Base-by-base conservation (phyloP, 2,113 vertebrate species). In the Spilogale gracilis region DNA sequence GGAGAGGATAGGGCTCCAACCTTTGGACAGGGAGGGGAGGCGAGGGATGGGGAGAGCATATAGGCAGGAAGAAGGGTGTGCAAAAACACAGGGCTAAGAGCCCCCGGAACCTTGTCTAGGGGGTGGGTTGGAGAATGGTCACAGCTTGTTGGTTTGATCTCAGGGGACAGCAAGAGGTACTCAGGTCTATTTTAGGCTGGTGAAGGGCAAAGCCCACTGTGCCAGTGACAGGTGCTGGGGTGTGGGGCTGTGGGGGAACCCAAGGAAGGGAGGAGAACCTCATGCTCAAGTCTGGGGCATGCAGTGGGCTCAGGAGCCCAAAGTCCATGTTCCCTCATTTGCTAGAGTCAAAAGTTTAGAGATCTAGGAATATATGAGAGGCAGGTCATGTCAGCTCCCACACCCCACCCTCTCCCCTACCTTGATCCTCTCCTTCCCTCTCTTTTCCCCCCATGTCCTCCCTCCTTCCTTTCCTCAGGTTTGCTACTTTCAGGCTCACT, bases 21-120 rank as follows among this genome's bases (percentile, higher is more conserved):
- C 38, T 38, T 38, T 38, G 38, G 38, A 38, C 38, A 38, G 38
- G 38, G 38, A 38, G 38, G 3, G n/a, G 25, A 3, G 11, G 6
- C 4, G 1, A 23, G 58, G 50, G 17, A 2, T 0, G 0, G n/a
- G 61, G n/a, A 16, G 20, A 60, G 45, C 80, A 63, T 3, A 4
- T 1, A 4, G 50, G 65, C 69, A 56, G 27, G 21, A 63, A 43
- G 21, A 17, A 38, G 52, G 2, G 9, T 1, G 9, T 52, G 8
- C 48, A 67, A 76, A 82, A 76, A 14, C 16, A 67, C 13, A 25
- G 6, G 0, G 7, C 58, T 17, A 56, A 21, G 52, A 32, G 50
- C n/a, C 45, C 10, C 6, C 0, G 18, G 11, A 54, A 58, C 21
- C 21, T 27, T 14, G 2, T 25, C 18, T 76, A 2, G 9, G 76